Conservation (phyloP, 1,140 invertebrate species). For the Brachionus manjavacas region DNA sequence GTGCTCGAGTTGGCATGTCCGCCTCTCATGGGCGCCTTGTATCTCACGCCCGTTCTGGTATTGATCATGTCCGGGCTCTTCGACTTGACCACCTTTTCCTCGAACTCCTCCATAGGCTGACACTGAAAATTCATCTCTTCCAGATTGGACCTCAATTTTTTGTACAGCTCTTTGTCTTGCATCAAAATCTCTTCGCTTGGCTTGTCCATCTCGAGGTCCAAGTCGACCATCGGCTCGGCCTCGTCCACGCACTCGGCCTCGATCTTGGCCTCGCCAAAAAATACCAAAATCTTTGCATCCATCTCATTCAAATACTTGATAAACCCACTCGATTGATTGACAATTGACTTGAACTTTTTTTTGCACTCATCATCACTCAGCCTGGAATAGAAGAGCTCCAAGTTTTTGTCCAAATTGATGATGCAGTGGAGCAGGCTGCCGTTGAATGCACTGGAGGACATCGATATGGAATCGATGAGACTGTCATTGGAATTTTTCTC, state of each 20-base stretch:
- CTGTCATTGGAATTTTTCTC: constrained; percentile 13
- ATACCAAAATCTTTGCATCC: background rate
- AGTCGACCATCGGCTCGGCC: background rate
- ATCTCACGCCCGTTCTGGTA: constrained; percentile 11
- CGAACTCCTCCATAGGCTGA: background rate
- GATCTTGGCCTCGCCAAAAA: background rate
- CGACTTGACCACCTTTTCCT: background rate
- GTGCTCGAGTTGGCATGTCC: background rate
- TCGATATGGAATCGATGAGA: constrained; percentile 29
- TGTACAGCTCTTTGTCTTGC: constrained; percentile 22
- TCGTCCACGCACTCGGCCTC: background rate
- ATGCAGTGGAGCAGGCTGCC: background rate
- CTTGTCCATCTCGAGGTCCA: background rate
- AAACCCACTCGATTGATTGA: constrained; percentile 4
- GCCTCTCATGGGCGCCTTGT: constrained; percentile 38
- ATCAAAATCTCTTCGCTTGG: background rate
- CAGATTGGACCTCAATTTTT: background rate
- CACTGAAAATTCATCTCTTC: background rate
- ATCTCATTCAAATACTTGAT: constrained; percentile 27
- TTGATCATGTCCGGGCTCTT: constrained; percentile 29
- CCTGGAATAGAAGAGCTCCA: background rate
- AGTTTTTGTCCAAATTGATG: constrained; percentile 21
- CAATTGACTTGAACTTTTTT: background rate
- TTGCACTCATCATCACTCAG: background rate
- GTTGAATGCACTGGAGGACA: background rate